Conservation (phyloP, 1,140 invertebrate species). For the Temnothorax curvispinosus region DNA sequence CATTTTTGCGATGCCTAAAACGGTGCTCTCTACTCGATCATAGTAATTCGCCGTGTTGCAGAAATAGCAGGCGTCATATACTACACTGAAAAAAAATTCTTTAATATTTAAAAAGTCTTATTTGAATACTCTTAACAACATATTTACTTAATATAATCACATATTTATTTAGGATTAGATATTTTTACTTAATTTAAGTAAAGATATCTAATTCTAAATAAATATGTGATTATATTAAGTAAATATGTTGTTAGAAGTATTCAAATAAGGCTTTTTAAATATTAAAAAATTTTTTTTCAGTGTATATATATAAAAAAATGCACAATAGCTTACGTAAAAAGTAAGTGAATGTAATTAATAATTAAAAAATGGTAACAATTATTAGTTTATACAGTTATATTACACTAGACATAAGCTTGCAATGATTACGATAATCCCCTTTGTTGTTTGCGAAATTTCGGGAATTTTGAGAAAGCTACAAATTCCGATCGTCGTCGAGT, state of each 20-base stretch:
- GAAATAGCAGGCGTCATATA: not conserved
- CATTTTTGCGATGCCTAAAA: slow-evolving; percentile 27
- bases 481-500: not conserved
- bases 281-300: too few species aligned
- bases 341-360: not conserved
- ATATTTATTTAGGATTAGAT: too few species aligned
- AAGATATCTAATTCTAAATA: too few species aligned
- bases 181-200: too few species aligned
- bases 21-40: not conserved
- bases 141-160: too few species aligned
- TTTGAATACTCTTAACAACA: too few species aligned
- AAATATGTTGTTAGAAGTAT: too few species aligned
- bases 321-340: not conserved
- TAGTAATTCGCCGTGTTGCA: slow-evolving; percentile 14
- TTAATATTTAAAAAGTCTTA: too few species aligned
- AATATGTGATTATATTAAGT: too few species aligned
- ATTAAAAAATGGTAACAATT: not conserved
- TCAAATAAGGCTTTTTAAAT: too few species aligned
- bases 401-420: not conserved
- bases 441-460: not conserved
- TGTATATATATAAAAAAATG: not conserved
- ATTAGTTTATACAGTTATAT: not conserved
- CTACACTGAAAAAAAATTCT: too few species aligned
- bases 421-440: not conserved
- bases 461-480: not conserved